Percentiles rank a stretch among this genome's conserved stretches.
These are phyloP conservation scores for Clostera curtula DNA, from an alignment of 2,888 invertebrate genomes.

Conservation along the genomic window DNA sequence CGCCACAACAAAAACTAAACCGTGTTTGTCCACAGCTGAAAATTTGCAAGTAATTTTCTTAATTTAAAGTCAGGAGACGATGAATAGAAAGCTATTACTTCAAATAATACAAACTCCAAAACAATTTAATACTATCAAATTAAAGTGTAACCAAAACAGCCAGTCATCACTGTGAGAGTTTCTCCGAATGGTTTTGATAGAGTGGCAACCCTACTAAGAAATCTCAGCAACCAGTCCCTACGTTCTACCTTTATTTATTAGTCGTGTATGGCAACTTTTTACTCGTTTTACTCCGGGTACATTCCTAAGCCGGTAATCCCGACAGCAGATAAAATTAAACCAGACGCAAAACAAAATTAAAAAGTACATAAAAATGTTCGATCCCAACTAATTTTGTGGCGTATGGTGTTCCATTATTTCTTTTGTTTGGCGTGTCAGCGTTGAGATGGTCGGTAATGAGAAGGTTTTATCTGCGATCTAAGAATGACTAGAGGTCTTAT, in stretches of 20 bases:
- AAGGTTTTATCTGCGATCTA: constrained; percentile 24
- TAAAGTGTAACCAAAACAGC: constrained; percentile 27
- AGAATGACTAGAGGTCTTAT: constrained; percentile 9
- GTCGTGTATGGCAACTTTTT: constrained; percentile 62
- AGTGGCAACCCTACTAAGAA: constrained; percentile 46
- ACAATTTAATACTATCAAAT: constrained; percentile 30
- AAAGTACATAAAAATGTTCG: constrained; percentile 67
- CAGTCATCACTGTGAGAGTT: constrained; percentile 25
- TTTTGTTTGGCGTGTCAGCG: constrained; percentile 28
- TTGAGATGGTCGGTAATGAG: constrained; percentile 18
- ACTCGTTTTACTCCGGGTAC: constrained; percentile 66
- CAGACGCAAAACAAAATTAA: constrained; percentile 75
- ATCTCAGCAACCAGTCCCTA: constrained; percentile 64
- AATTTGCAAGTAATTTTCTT: constrained; percentile 5
- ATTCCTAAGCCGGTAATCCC: constrained; percentile 74
- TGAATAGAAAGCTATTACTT: constrained; percentile 18
- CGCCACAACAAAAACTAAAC: constrained; percentile 9
- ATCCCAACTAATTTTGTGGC: constrained; percentile 68
- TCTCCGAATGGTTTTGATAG: constrained; percentile 19
- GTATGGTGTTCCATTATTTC: constrained; percentile 47
- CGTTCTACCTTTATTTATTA: constrained; percentile 70
- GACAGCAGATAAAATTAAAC: constrained; percentile 73
- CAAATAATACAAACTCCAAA: constrained; percentile 18
- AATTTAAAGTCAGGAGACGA: neutral
- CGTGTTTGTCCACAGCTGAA: constrained; percentile 16